These are phyloP conservation scores for Pelobates cultripes DNA, from an alignment of 2,797 vertebrate genomes.

Conservation along the genomic window DNA sequence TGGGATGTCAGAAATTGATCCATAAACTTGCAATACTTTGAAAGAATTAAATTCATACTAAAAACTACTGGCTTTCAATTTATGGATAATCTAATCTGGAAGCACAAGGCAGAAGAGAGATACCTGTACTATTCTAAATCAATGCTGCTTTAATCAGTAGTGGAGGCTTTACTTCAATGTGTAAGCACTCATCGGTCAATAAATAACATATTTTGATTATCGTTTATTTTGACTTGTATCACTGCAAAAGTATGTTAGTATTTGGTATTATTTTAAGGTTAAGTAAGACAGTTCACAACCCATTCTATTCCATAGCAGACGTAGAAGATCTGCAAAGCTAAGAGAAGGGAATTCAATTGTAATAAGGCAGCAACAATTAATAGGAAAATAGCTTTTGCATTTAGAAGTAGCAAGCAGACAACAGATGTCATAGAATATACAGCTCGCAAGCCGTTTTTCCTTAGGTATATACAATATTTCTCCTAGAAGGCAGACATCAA, in stretches of 20 bases:
- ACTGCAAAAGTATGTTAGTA: not conserved
- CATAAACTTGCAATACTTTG: slow-evolving; percentile 9
- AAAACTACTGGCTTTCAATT: slow-evolving; percentile 10
- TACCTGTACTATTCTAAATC: slow-evolving; percentile 31
- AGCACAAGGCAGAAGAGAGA: not conserved
- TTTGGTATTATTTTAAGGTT: not conserved
- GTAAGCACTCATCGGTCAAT: slow-evolving; percentile 22
- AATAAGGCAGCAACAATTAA: not conserved
- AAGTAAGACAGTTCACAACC: not conserved
- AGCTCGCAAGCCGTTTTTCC: not conserved
- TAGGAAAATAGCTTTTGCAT: not conserved
- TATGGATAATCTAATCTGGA: slow-evolving; percentile 7
- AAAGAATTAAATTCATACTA: not conserved
- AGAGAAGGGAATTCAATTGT: not conserved
- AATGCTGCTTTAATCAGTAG: slow-evolving; percentile 18
- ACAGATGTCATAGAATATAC: not conserved
- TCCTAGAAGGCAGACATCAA: not conserved
- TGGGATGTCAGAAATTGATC: no score
- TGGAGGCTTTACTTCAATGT: not conserved
- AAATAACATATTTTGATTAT: not conserved
- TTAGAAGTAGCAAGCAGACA: not conserved
- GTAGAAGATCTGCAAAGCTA: not conserved
- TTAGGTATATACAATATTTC: slow-evolving; percentile 6
- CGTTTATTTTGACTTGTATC: slow-evolving; percentile 1
- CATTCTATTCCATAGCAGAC: not conserved